A percentile compares a stretch with the other conserved stretches of the same genome.
Evolutionary conservation across 2,113 vertebrate genomes (phyloP).

Genomic region (Sialia sialis): DNA sequence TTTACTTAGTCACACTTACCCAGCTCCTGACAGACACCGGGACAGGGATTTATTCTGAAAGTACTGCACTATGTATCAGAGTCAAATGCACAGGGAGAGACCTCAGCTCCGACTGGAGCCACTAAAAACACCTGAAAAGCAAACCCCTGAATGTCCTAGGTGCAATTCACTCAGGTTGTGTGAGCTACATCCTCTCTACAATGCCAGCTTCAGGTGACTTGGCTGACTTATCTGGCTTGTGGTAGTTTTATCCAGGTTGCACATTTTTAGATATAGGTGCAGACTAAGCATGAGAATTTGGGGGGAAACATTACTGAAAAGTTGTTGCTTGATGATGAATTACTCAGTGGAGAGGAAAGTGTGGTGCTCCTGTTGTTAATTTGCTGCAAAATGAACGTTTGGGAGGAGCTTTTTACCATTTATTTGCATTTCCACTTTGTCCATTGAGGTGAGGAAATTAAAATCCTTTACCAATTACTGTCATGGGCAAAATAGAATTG

Average conservation of each 20-base stretch:
- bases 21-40: background rate
- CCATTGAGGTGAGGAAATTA: background rate
- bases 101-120: background rate
- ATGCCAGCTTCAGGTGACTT: background rate
- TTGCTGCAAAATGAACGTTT: background rate
- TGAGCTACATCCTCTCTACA: background rate
- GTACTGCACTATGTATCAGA: background rate
- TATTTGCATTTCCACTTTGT: background rate
- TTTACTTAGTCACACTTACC: background rate
- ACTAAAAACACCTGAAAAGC: background rate
- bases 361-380: background rate
- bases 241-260: background rate
- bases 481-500: background rate
- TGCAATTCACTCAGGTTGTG: accelerated
- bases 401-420: background rate
- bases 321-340: background rate
- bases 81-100: background rate
- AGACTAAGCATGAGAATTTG: background rate
- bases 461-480: background rate
- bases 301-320: background rate
- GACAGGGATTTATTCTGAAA: background rate
- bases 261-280: background rate
- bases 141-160: background rate
- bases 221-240: background rate
- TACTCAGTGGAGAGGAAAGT: background rate